Conservation (phyloP, 2,888 invertebrate genomes). For the Caenorhabditis sinica region DNA sequence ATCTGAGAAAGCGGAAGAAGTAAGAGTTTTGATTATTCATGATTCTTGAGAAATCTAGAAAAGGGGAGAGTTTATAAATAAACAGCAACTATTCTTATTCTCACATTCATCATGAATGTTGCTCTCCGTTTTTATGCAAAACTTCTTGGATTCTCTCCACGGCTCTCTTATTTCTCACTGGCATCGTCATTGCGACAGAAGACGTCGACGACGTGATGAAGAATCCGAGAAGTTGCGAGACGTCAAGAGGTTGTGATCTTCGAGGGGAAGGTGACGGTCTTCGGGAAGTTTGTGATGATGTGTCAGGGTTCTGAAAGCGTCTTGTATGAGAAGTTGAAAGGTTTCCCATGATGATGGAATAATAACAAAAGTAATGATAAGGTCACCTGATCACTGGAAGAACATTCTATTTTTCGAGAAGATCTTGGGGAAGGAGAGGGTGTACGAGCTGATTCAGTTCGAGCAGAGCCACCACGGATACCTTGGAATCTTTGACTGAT, state of each 20-base stretch:
- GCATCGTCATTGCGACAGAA: constrained; percentile 19
- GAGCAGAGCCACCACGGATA: constrained; percentile 23
- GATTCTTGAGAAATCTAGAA: constrained; percentile 14
- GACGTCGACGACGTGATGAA: constrained; percentile 25
- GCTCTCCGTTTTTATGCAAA: constrained; percentile 16
- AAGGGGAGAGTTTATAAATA: constrained; percentile 30
- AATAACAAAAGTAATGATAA: neutral
- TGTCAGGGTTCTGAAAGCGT: constrained; percentile 19
- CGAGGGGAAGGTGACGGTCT: neutral
- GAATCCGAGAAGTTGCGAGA: constrained; percentile 41
- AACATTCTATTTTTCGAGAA: constrained; percentile 4
- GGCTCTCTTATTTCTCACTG: constrained; percentile 40
- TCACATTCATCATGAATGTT: constrained; percentile 32
- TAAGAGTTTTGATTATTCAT: constrained; percentile 19
- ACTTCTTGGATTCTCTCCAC: constrained; percentile 42
- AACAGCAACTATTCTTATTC: constrained; percentile 17
- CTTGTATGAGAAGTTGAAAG: neutral
- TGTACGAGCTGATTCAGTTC: constrained; percentile 19
- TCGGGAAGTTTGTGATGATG: constrained; percentile 9
- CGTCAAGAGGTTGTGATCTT: constrained; percentile 30
- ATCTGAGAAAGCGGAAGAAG: neutral
- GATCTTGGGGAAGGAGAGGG: constrained; percentile 25
- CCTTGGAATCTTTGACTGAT: constrained; percentile 41
- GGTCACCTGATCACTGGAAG: constrained; percentile 17
- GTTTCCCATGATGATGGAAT: neutral